Conservation (phyloP, 2,797 vertebrate species). For the Pyrocephalus nanus region DNA sequence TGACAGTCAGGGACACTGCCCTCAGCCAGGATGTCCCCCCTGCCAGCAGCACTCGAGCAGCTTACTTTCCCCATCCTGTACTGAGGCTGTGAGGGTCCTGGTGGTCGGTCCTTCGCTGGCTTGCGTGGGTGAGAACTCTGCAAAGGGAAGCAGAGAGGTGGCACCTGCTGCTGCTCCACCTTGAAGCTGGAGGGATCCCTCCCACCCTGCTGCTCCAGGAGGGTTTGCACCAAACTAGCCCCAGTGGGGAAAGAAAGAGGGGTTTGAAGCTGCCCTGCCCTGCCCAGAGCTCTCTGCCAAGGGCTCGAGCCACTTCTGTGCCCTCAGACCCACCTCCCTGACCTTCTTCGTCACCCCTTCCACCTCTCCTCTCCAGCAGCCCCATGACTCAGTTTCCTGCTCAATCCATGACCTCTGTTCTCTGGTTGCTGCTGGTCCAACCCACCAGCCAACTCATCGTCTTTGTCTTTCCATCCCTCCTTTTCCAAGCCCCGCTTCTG, state of each 20-base stretch:
- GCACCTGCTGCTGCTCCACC: neutral
- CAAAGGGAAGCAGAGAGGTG: neutral
- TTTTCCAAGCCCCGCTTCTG: neutral
- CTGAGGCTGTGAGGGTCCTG: neutral
- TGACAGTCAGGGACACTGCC: fast-evolving
- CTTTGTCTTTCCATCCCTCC: neutral
- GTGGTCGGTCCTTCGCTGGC: slow-evolving; percentile 65
- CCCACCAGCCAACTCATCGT: neutral
- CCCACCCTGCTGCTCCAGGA: fast-evolving
- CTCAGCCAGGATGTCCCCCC: neutral
- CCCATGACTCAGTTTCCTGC: neutral
- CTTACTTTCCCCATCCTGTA: slow-evolving; percentile 76
- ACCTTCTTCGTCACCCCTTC: neutral
- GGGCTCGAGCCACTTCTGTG: neutral
- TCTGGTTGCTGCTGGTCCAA: neutral
- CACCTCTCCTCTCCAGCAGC: neutral
- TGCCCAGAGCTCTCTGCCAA: neutral
- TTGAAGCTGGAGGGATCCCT: neutral
- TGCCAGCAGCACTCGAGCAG: neutral
- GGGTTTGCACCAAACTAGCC: neutral
- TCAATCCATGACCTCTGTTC: neutral
- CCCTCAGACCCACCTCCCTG: neutral
- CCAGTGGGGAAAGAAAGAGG: fast-evolving
- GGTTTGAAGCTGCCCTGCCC: neutral
- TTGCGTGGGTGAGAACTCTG: slow-evolving; percentile 73